Percentiles rank a stretch among this genome's conserved stretches.
Conservation (phyloP, 2,797 vertebrate genomes). For the Synaphobranchus kaupii region DNA sequence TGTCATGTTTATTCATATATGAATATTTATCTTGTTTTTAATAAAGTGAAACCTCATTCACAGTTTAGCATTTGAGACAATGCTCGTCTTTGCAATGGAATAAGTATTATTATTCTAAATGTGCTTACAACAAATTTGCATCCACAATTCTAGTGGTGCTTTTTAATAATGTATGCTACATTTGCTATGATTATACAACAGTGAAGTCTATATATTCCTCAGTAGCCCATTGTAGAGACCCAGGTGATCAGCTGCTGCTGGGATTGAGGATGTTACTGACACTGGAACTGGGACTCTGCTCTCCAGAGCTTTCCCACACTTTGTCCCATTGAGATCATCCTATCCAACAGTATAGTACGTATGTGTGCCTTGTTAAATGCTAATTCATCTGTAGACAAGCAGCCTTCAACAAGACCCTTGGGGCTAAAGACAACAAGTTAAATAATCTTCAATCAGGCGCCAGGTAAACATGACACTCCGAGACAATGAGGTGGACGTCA, state of each 20-base stretch:
- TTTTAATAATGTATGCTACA: not conserved
- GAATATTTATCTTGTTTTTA: not conserved
- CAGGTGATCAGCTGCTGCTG: slow-evolving; percentile 8
- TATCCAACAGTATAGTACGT: not conserved
- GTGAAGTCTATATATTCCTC: slow-evolving; percentile 19
- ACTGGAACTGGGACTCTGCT: slow-evolving; percentile 42
- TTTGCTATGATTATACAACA: not conserved
- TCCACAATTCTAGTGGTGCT: not conserved
- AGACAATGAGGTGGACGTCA: slow-evolving; percentile 28
- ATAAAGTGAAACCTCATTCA: not conserved
- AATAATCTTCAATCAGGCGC: not conserved
- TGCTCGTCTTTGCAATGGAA: not conserved
- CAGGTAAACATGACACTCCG: slow-evolving; percentile 28
- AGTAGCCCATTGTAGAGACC: too few species aligned
- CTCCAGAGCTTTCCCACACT: slow-evolving; percentile 45
- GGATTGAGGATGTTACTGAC: slow-evolving; percentile 38
- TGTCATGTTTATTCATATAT: too few species aligned
- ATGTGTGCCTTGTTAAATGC: not conserved
- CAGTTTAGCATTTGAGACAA: too few species aligned
- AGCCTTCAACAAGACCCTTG: not conserved
- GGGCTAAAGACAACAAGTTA: not conserved
- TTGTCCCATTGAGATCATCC: not conserved
- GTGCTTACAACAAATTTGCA: too few species aligned
- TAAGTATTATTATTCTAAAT: not conserved
- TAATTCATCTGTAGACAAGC: slow-evolving; percentile 26